Percentiles rank a stretch among this genome's conserved stretches.
Evolutionary conservation across 1,140 invertebrate species (phyloP).

Genomic region (Drosophila trapezifrons): DNA sequence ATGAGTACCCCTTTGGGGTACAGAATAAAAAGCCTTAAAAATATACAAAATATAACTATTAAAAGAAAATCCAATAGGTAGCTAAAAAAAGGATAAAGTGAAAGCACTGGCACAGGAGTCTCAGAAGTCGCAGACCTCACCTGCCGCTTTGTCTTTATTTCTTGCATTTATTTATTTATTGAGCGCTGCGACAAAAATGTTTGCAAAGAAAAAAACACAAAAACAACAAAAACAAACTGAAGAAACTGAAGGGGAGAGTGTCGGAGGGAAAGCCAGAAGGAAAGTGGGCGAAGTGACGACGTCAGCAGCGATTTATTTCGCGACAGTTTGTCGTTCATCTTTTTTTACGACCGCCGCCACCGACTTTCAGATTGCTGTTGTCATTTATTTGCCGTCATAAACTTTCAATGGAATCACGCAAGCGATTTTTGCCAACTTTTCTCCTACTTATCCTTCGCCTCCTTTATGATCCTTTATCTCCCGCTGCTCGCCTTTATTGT

Average conservation of each 20-base stretch:
- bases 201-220: constrained; percentile 15
- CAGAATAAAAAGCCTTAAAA: no score
- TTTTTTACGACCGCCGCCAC: constrained; percentile 64
- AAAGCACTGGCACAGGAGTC: constrained; percentile 3
- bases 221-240: background rate
- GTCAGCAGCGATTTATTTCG: constrained; percentile 77
- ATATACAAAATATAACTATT: no score
- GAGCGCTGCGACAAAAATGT: constrained; percentile 70
- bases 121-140: constrained; percentile 37
- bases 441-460: constrained; percentile 42
- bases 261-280: background rate
- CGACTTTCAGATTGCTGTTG: constrained; percentile 52
- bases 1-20: no score
- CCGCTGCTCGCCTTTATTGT: constrained; percentile 67
- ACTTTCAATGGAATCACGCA: constrained; percentile 72
- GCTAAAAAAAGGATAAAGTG: no score
- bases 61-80: background rate
- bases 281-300: constrained; percentile 34
- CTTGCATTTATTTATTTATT: constrained; percentile 72
- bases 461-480: constrained; percentile 40
- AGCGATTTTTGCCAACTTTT: constrained; percentile 61
- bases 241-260: background rate
- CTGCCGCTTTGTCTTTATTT: constrained; percentile 50
- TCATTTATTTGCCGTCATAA: constrained; percentile 75
- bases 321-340: constrained; percentile 75